Evolutionary conservation across 1,140 invertebrate species (phyloP).

Genomic region (Oncopeltus fasciatus): DNA sequence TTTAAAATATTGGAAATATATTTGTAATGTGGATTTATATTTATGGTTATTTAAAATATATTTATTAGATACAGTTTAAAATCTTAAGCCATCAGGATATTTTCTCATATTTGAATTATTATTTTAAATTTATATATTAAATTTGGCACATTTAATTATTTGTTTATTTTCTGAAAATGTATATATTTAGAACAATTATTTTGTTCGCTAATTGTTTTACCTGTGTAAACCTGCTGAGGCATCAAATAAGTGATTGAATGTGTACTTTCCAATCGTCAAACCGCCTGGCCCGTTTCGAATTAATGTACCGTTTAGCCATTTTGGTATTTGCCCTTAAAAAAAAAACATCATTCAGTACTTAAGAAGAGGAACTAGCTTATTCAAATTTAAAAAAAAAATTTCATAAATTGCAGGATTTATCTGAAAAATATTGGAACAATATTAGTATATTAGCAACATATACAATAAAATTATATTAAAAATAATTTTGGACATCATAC

Average conservation of each 20-base stretch:
- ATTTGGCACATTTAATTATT: too few species aligned
- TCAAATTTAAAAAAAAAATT: too few species aligned
- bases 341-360: too few species aligned
- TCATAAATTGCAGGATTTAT: too few species aligned
- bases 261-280: constrained; percentile 59
- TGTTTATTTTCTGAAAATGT: not conserved
- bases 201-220: constrained; percentile 28
- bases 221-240: constrained; percentile 70
- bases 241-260: constrained; percentile 72
- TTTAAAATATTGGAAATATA: not conserved
- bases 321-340: constrained; percentile 57
- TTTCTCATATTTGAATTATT: not conserved
- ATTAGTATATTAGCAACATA: too few species aligned
- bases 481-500: too few species aligned
- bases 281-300: constrained; percentile 74
- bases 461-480: too few species aligned
- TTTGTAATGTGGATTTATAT: not conserved
- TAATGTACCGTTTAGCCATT: constrained; percentile 63
- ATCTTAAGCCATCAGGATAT: too few species aligned
- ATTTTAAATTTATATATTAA: not conserved
- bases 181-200: not conserved
- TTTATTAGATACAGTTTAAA: too few species aligned
- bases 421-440: too few species aligned
- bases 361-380: too few species aligned
- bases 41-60: not conserved